These are phyloP conservation scores for Alethe castanea DNA, from an alignment of 2,113 vertebrate species.

Conservation along the genomic window DNA sequence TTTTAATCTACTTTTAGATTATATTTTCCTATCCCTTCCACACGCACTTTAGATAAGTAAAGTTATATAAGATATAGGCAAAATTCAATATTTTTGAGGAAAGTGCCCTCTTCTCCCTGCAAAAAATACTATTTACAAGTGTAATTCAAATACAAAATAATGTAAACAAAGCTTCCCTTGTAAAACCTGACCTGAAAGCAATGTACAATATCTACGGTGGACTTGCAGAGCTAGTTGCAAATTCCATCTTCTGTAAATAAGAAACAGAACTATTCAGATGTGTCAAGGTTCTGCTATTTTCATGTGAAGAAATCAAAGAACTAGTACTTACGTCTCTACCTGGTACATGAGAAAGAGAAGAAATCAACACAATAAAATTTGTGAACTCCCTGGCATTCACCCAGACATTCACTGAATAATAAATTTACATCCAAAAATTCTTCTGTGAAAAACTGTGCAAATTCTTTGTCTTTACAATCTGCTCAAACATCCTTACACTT, in stretches of 20 bases:
- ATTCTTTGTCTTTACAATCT: neutral
- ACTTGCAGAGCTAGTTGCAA: neutral
- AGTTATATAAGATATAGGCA: neutral
- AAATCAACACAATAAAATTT: neutral
- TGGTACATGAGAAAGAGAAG: neutral
- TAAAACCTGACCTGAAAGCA: neutral
- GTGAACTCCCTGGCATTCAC: neutral
- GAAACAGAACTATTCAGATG: neutral
- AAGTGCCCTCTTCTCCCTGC: fast-evolving
- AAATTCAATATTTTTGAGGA: neutral
- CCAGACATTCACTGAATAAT: neutral
- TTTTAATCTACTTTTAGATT: neutral
- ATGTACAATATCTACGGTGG: neutral
- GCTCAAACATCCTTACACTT: neutral
- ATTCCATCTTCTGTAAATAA: neutral
- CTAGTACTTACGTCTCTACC: neutral
- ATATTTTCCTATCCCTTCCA: fast-evolving
- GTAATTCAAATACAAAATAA: neutral
- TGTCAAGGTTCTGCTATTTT: neutral
- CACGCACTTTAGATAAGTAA: neutral
- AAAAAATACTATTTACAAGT: neutral
- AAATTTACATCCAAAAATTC: neutral
- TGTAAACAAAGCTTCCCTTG: neutral
- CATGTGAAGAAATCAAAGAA: neutral
- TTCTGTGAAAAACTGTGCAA: neutral